phyloP scores from a whole-genome alignment of 2,113 vertebrate species.

The Buteo buteo region DNA sequence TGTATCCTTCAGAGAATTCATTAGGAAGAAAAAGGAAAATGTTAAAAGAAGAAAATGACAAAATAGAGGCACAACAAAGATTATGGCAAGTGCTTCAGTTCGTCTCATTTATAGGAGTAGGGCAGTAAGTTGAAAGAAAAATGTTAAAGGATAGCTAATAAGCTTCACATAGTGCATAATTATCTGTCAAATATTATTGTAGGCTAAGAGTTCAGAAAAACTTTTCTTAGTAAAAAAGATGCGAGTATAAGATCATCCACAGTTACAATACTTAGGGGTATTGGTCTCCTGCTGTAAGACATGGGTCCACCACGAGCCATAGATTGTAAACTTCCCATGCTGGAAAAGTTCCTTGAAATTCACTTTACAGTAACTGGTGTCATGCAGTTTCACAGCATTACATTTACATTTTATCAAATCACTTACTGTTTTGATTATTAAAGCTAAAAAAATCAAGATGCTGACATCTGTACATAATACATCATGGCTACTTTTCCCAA shows the following conservation, averaged over 20 bases:
- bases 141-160: background rate
- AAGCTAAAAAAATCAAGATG: background rate
- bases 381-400: background rate
- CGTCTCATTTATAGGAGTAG: background rate
- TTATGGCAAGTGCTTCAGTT: background rate
- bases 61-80: background rate
- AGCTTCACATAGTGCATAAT: background rate
- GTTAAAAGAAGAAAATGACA: background rate
- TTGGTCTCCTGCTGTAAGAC: background rate
- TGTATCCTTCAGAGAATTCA: background rate
- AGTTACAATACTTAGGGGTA: background rate
- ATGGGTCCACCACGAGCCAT: background rate
- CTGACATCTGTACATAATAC: rapidly evolving
- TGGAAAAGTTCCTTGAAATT: background rate
- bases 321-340: background rate
- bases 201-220: background rate
- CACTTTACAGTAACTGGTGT: background rate
- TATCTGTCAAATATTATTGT: background rate
- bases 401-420: background rate
- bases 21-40: background rate
- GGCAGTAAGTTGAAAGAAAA: background rate
- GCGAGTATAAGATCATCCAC: background rate
- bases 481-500: background rate
- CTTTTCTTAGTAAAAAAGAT: background rate
- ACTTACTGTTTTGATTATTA: background rate